A percentile compares a stretch with the other conserved stretches of the same genome.
Conservation (phyloP, 1,140 invertebrate species). For the Drosophila punjabiensis region DNA sequence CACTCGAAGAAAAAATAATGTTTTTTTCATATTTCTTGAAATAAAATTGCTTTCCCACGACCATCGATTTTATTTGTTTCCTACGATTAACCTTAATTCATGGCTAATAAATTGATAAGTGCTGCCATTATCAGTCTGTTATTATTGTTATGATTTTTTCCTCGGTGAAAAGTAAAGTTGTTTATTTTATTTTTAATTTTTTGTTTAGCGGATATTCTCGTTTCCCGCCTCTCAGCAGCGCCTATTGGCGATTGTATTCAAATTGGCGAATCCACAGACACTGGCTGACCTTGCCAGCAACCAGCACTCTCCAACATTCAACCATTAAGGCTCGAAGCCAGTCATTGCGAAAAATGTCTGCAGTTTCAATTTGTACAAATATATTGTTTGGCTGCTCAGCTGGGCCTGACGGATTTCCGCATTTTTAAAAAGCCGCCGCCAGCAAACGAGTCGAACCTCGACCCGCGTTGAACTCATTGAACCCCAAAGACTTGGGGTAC, state of each 20-base stretch:
- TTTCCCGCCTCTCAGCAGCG: slow-evolving; percentile 12
- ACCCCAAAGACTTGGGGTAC: slow-evolving; percentile 8
- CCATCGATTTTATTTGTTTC: neutral
- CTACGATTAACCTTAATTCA: slow-evolving; percentile 5
- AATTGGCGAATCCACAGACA: slow-evolving; percentile 54
- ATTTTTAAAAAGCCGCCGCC: slow-evolving; percentile 43
- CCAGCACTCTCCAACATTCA: slow-evolving; percentile 46
- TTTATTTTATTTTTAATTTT: slow-evolving; percentile 6
- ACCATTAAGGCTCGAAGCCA: slow-evolving; percentile 31
- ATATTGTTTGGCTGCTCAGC: slow-evolving; percentile 47
- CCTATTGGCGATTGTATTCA: slow-evolving; percentile 71
- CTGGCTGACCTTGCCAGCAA: slow-evolving; percentile 71
- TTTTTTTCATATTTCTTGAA: neutral
- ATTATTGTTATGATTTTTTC: slow-evolving; percentile 4
- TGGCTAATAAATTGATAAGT: slow-evolving; percentile 9
- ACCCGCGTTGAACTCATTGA: slow-evolving; percentile 55
- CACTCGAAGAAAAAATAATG: neutral
- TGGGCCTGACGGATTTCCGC: slow-evolving; percentile 77
- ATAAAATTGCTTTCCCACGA: neutral
- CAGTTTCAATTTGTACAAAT: slow-evolving; percentile 58
- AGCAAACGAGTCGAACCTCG: slow-evolving; percentile 31
- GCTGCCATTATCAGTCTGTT: neutral
- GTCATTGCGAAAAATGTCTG: slow-evolving; percentile 47
- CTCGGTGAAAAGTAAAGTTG: slow-evolving; percentile 35
- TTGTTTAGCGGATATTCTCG: slow-evolving; percentile 65